Evolutionary conservation across 92 coral and sea anemone species (phyloP), one percentile per base, ranked within the genome.

Genomic region (Zoanthus solanderi): DNA sequence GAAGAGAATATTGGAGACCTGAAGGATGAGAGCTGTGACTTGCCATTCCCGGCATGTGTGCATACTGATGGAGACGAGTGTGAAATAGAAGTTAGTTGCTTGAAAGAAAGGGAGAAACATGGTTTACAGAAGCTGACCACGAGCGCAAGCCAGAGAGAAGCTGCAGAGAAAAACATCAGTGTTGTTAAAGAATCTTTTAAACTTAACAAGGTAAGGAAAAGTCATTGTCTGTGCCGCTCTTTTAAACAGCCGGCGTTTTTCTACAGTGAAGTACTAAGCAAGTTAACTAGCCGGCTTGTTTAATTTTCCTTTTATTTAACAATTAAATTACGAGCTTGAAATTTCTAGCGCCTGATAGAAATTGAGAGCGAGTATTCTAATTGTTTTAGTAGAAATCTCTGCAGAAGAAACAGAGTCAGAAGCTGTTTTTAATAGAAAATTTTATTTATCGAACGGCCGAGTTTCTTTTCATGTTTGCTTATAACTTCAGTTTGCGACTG

Each of bases 111-210:
- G 78, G 78, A 75, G 61, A 47, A 75, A 75, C 78, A 75, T 75
- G 78, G 61, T 75, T n/a, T 75, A 75, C 78, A 75, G 78, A 75
- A 75, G 78, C 78, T 12, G 78, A 75, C 78, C 78, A 47, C 45
- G 78, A 75, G 78, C 78, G 58, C 61, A 75, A 75, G 78, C 58
- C 78, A 75, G 78, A 75, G 78, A 75, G 14, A 75, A 75, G 78
- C 78, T 75, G 78, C 78, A 75, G 78, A 75, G 78, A 75, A 75
- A 75, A 75, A 75, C 78, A 75, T 75, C 78, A 75, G 78, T 75
- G 78, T 75, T 75, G 78, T 75, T 75, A 75, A 75, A 75, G 78
- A 75, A 75, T 75, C 78, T n/a, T 75, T 75, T 75, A 75, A 75
- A 75, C 78, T 75, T 75, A 75, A 75, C 78, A 75, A 75, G 78